A percentile compares a stretch with the other conserved stretches of the same genome.
Evolutionary conservation across 1,140 invertebrate species (phyloP).

Genomic region (Sminthurinus signatus): DNA sequence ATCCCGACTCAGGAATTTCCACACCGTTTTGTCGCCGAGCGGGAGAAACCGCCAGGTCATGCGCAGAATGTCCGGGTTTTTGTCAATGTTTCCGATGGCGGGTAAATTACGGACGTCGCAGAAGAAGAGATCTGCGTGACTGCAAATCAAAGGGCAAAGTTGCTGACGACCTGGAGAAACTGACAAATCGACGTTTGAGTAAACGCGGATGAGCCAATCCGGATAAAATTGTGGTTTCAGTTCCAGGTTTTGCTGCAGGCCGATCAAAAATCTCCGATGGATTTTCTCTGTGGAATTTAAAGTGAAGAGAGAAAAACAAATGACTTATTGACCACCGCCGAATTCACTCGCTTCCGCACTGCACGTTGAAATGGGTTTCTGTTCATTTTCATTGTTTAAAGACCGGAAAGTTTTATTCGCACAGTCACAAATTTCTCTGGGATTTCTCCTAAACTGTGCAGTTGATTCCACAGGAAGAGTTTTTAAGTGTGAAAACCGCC

Average conservation of each 20-base stretch:
- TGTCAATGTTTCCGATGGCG: background rate
- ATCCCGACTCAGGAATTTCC: constrained; percentile 33
- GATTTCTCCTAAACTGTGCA: too few relatives aligned
- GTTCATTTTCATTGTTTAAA: too few relatives aligned
- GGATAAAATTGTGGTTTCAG: constrained; percentile 24
- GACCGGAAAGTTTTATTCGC: too few relatives aligned
- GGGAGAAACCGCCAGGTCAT: constrained; percentile 36
- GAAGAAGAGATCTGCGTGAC: background rate
- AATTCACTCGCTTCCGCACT: background rate
- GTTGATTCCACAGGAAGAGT: too few relatives aligned
- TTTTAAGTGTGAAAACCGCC: too few relatives aligned
- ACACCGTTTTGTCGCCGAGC: constrained; percentile 32
- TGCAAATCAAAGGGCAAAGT: background rate
- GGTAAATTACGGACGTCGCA: background rate
- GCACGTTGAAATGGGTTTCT: too few relatives aligned
- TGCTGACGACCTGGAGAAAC: background rate
- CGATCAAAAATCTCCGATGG: background rate
- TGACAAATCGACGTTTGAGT: constrained; percentile 18
- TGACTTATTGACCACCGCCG: background rate
- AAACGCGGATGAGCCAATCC: constrained; percentile 36
- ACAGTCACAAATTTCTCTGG: too few relatives aligned
- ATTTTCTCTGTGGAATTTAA: background rate
- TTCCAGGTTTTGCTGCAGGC: constrained; percentile 16
- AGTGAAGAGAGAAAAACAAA: background rate
- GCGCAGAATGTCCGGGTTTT: constrained; percentile 6